phyloP scores from a whole-genome alignment of 2,797 vertebrate genomes.

The Xerus rutilus region DNA sequence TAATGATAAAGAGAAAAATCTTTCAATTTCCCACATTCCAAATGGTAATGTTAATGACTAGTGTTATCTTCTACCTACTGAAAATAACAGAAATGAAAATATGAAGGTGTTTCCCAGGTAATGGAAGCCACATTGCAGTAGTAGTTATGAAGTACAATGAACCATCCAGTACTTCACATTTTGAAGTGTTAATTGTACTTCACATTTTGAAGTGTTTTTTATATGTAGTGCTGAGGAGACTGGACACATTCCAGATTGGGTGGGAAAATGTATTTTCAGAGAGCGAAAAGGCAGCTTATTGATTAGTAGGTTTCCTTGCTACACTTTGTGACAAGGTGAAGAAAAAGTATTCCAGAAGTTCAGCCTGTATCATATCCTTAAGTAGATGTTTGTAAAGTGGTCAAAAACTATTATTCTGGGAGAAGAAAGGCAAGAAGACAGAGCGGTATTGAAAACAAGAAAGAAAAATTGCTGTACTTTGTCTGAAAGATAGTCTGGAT shows the following conservation, averaged over 20 bases:
- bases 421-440: background rate
- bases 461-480: background rate
- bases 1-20: background rate
- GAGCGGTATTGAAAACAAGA: background rate
- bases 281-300: constrained; percentile 7
- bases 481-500: background rate
- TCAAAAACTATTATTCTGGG: background rate
- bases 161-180: background rate
- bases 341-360: background rate
- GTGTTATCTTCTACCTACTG: background rate
- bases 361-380: background rate
- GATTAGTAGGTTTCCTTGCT: background rate
- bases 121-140: background rate
- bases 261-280: constrained; percentile 14
- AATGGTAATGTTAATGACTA: background rate
- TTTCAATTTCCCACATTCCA: background rate
- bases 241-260: background rate
- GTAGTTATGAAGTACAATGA: background rate
- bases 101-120: background rate
- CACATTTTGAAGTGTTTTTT: constrained; percentile 10
- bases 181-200: constrained; percentile 42
- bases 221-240: constrained; percentile 7
- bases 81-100: constrained; percentile 14
- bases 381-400: constrained; percentile 7
- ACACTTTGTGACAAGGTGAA: background rate